Percentiles rank a stretch among this genome's conserved stretches.
Evolutionary conservation across 2,797 vertebrate species (phyloP).

Genomic region (Xiphophorus birchmanni): DNA sequence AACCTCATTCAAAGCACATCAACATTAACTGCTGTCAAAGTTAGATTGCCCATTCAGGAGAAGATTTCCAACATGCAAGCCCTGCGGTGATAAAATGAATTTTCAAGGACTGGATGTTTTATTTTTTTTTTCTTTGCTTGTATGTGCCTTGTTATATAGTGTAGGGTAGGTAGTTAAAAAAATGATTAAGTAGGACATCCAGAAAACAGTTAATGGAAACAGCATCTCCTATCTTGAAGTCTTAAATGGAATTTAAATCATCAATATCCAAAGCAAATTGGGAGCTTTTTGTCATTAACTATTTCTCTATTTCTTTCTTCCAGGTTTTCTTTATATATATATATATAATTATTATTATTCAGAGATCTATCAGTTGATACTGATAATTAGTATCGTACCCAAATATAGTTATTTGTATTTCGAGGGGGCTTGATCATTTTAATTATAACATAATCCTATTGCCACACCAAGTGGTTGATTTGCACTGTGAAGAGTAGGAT

Average conservation of each 20-base stretch:
- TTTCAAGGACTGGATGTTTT: slow-evolving; percentile 41
- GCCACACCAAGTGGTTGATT: neutral
- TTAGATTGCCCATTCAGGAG: slow-evolving; percentile 43
- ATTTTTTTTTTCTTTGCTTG: slow-evolving; percentile 57
- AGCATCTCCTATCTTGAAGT: neutral
- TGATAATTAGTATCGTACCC: neutral
- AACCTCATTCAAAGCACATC: slow-evolving; percentile 37
- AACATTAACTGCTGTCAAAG: slow-evolving; percentile 31
- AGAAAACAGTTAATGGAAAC: slow-evolving; percentile 46
- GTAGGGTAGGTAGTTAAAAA: slow-evolving; percentile 54
- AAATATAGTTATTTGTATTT: neutral
- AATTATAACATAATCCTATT: neutral
- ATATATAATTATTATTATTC: neutral
- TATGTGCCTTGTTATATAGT: slow-evolving; percentile 52
- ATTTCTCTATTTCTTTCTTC: neutral
- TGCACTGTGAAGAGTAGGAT: neutral
- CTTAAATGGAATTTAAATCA: no score
- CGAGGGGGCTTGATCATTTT: neutral
- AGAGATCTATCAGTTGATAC: neutral
- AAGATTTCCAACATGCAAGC: slow-evolving; percentile 39
- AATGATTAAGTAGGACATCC: slow-evolving; percentile 52
- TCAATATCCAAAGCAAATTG: neutral
- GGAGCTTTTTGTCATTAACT: neutral
- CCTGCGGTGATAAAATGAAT: slow-evolving; percentile 48
- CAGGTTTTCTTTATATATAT: neutral